Evolutionary conservation across 2,888 invertebrate species (phyloP).

Genomic region (Bombylius major): DNA sequence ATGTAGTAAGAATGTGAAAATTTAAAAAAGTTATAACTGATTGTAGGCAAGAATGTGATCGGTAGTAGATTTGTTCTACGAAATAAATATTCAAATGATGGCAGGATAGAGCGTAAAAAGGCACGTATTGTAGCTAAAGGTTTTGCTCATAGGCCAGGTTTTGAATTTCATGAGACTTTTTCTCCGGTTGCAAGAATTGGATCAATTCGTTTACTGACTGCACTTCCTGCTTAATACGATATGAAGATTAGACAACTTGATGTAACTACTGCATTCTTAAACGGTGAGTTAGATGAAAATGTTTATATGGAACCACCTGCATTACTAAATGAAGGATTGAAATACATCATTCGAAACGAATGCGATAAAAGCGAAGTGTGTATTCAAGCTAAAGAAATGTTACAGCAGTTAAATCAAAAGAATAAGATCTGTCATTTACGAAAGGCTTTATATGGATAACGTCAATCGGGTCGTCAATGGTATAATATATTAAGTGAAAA

Average conservation of each 20-base stretch:
- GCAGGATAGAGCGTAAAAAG: background rate
- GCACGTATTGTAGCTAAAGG: background rate
- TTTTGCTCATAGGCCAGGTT: background rate
- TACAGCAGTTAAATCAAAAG: too few relatives aligned
- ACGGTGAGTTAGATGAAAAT: background rate
- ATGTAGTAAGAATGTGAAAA: too few relatives aligned
- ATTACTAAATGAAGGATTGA: background rate
- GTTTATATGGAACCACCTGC: background rate
- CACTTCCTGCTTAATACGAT: background rate
- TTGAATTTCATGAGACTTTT: background rate
- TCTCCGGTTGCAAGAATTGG: background rate
- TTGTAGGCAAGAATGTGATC: too few relatives aligned
- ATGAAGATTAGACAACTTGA: background rate
- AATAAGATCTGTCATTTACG: background rate
- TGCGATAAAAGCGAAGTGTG: too few relatives aligned
- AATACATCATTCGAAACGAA: too few relatives aligned
- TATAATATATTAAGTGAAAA: background rate
- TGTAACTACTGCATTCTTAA: background rate
- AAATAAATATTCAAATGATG: background rate
- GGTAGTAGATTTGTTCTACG: background rate
- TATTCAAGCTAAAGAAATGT: too few relatives aligned
- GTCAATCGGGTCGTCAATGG: background rate
- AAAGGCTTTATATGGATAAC: background rate
- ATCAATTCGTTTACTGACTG: background rate
- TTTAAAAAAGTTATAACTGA: too few relatives aligned